Percentiles rank a stretch among this genome's conserved stretches.
Evolutionary conservation across 1,140 invertebrate genomes (phyloP).

Genomic region (Pseudobourletiella spinata): DNA sequence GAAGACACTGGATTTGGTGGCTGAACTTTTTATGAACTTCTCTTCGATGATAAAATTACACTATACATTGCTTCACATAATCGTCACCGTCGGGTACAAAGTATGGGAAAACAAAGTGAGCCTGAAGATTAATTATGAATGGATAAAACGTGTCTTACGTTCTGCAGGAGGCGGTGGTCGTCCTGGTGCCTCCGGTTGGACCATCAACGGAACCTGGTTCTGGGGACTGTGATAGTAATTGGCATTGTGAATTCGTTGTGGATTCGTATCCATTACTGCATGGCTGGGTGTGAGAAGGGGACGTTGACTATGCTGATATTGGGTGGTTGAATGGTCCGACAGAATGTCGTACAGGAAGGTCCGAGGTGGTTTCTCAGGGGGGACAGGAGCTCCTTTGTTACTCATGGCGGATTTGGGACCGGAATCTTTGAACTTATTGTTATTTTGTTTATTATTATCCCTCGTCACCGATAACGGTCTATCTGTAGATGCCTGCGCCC

Average conservation of each 20-base stretch:
- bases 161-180: no score
- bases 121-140: no score
- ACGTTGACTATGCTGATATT: background rate
- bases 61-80: no score
- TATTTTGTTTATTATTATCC: background rate
- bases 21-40: no score
- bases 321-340: conserved; percentile 6
- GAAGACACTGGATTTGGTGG: no score
- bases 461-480: background rate
- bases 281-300: background rate
- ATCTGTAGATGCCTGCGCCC: background rate
- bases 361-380: conserved; percentile 34
- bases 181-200: no score
- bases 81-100: no score
- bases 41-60: no score
- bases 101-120: no score
- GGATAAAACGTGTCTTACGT: no score
- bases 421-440: background rate
- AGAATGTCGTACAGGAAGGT: conserved; percentile 34
- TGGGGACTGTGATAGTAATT: background rate
- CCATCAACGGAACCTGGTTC: no score
- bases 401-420: background rate
- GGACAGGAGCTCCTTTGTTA: background rate
- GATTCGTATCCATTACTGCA: background rate
- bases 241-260: background rate